Base-by-base conservation (phyloP, 2,113 vertebrate genomes). In the Jacana jacana region DNA sequence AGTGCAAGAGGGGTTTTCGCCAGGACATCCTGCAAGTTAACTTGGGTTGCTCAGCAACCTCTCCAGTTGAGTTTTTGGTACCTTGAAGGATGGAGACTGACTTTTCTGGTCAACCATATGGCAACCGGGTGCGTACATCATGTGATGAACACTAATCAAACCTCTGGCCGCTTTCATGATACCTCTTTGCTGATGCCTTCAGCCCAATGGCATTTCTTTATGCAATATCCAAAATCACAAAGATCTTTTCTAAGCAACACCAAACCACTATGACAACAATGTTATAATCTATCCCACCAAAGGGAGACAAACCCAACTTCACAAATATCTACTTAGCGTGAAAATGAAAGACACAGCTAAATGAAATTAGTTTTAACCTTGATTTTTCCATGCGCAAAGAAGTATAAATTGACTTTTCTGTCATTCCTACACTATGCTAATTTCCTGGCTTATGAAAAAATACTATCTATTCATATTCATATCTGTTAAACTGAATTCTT, bases 141-240 rank as follows among this genome's bases (percentile, higher is more conserved):
- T 52, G 27, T 27, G 27, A 42, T 10, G 17, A 52, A 89, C n/a
- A 25, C 17, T 31, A 44, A 22, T 2, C 1, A 0, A 69, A 77
- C 40, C 14, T 25, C 33, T 52, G 44, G 35, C 23, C 0, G 0
- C 35, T 65, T 63, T 78, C 65, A 44, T 0, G 1, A 10, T 6
- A 39, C 14, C 35, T 40, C 64, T 49, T 12, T 35, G 54, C 49
- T 42, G 54, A 52, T 40, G n/a, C 60, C 39, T 82, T 77, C 76
- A 70, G 68, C n/a, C 48, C 0, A 11, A 61, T 10, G 22, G 17
- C 10, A 7, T 48, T 57, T 72, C 35, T 54, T 15, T 25, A 79
- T 1, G 1, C 42, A 51, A 61, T 22, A 60, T 6, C n/a, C 42
- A 63, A 71, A 88, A 52, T 17, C 51, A 65, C 30, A 52, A 27